Base-by-base conservation (phyloP, 2,797 vertebrate genomes). In the Hoplostethus mediterraneus region DNA sequence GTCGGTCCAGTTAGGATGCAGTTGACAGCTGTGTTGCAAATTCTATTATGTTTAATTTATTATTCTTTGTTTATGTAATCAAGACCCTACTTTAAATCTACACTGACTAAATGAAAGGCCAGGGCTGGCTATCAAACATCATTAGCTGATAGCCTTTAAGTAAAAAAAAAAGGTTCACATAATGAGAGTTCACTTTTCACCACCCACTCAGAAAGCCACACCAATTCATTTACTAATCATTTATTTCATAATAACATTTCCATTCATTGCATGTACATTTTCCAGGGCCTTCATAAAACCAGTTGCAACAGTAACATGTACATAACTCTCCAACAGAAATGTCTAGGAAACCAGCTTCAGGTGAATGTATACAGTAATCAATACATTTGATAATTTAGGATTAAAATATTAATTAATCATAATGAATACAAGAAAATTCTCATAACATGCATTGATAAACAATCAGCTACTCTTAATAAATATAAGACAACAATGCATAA, bases 241-340 rank as follows among this genome's bases (percentile, higher is more conserved):
- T 90, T 87, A 89, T 89, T 88, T 71, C 14, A 68, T 9, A 44
- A 25, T 21, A 51, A 44, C 66, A 73, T 53, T 58, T 49, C 0
- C 57, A 60, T 49, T 40, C 14, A 81, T 56, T 52, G 79, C 64
- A 86, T 36, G 21, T 40, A 73, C 54, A 71, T 30, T 62, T 80
- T n/a, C 28, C 31, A 63, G 9, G 45, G 63, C 67, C 67, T 77
- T 82, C 33, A 73, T 74, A 8, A 28, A 53, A 76, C 0, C 52
- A 2, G 4, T 59, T 65, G 42, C 48, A 75, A 52, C 71, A 66
- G 30, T 47, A 55, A 77, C 61, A 60, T 38, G n/a, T 9, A n/a
- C n/a, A n/a, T n/a, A 57, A 65, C 6, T 16, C 7, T 16, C 38
- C 25, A 16, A 2, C 0, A 45, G 16, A 68, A 36, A 36, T 36